A percentile compares a stretch with the other conserved stretches of the same genome.
phyloP scores from a whole-genome alignment of 2,113 vertebrate species.

The Eretmochelys imbricata region DNA sequence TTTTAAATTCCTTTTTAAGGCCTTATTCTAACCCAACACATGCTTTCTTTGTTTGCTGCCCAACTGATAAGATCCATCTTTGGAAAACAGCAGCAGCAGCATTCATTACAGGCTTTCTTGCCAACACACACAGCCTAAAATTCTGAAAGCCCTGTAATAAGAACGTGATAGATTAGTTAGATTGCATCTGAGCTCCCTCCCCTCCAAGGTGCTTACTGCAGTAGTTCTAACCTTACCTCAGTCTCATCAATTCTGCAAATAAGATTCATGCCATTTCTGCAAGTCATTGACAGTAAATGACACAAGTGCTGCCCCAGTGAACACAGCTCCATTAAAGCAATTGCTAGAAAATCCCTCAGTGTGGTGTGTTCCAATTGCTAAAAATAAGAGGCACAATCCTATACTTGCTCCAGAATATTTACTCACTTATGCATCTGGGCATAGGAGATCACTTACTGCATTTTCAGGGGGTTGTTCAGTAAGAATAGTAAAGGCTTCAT shows the following conservation, averaged over 20 bases:
- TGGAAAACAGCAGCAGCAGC: constrained; percentile 24
- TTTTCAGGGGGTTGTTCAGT: constrained; percentile 26
- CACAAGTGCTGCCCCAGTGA: constrained; percentile 31
- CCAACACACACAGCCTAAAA: neutral
- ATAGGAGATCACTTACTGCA: constrained; percentile 36
- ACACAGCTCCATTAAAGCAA: constrained; percentile 52
- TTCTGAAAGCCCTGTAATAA: constrained; percentile 39
- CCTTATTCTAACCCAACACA: neutral
- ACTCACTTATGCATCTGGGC: neutral
- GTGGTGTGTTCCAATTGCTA: constrained; percentile 23
- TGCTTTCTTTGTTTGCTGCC: neutral
- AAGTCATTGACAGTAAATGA: constrained; percentile 56
- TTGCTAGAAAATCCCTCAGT: constrained; percentile 51
- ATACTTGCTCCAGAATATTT: constrained; percentile 42
- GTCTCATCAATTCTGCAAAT: constrained; percentile 53
- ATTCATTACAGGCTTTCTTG: constrained; percentile 1
- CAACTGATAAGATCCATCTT: neutral
- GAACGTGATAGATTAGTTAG: constrained; percentile 33
- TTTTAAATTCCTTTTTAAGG: neutral
- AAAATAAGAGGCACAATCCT: constrained; percentile 38
- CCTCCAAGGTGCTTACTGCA: neutral
- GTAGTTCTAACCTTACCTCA: constrained; percentile 29
- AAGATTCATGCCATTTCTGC: constrained; percentile 65
- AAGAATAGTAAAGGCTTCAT: neutral
- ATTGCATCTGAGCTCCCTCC: neutral